These are phyloP conservation scores for Temnothorax unifasciatus DNA, from an alignment of 2,888 invertebrate species.

Conservation along the genomic window DNA sequence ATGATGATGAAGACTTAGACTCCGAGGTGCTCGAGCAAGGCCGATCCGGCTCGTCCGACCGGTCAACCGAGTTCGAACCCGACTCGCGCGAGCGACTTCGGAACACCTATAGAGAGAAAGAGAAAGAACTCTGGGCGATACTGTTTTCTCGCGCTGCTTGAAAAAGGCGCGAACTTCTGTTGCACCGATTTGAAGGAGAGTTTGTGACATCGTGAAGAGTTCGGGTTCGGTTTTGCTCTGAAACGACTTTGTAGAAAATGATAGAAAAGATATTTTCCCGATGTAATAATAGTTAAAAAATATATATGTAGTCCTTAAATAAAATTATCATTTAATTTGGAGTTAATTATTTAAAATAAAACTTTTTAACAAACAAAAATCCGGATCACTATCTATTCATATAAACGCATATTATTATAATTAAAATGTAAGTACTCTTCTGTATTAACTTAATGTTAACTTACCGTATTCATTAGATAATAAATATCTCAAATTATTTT, in stretches of 20 bases:
- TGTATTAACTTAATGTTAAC: not conserved
- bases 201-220: not conserved
- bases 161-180: constrained; percentile 27
- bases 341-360: not conserved
- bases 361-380: not conserved
- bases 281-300: not conserved
- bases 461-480: not conserved
- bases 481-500: not conserved
- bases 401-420: not conserved
- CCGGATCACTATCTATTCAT: not conserved
- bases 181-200: not conserved
- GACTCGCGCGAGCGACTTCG: constrained; percentile 67
- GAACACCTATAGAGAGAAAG: constrained; percentile 46
- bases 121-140: constrained; percentile 30
- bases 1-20: constrained; percentile 73
- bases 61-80: constrained; percentile 78
- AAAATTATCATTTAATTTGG: not conserved
- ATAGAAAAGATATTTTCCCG: not conserved
- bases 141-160: constrained; percentile 19
- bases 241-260: not conserved
- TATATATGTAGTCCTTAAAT: not conserved
- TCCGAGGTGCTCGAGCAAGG: constrained; percentile 77
- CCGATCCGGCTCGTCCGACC: constrained; percentile 79
- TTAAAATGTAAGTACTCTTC: not conserved
- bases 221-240: not conserved